Base-by-base conservation (phyloP, 1,140 invertebrate genomes). In the Drosophila lowei region DNA sequence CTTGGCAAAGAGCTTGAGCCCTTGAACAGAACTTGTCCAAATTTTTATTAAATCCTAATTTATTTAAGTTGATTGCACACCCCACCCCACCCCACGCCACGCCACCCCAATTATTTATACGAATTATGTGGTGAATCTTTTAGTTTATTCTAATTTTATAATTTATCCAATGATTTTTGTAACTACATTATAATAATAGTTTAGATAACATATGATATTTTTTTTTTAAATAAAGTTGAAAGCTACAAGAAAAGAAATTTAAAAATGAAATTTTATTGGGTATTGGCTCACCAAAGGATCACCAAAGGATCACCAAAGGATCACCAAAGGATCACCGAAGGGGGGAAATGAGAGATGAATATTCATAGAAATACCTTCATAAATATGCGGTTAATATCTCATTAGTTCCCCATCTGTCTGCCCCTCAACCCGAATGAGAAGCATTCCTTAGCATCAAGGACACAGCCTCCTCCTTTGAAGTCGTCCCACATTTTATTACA, bases 221-320 rank as follows among this genome's bases (percentile, higher is more conserved):
- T 79, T 63, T 67, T 75, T 44, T 60, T 67, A 81, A 86, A 86
- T 86, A 86, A 86, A 86, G 64, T 78, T 74, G 58, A 86, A 81
- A 75, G 65, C 83, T 74, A 56, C 78, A 79, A 41, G 60, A 58
- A 70, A 65, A 9, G 6, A 0, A 18, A 38, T 18, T 38, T 38
- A 1, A 6, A 7, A 15, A 3, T 3, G 30, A 56, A 0, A 47
- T 34, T 44, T 49, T 9, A 30, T 3, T 30, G 8, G 28, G 2
- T 30, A 30, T 30, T 30, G 7, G 7, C 7, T 18, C 18, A 18
- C 18, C 18, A 18, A 5, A 5, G 23, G 5, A 25, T 6, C 4
- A 25, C 4, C 7, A 2, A 30, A 3, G 8, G 8, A 8, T 18
- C 18, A 18, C 18, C 18, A 18, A 5, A 5, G 23, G 5, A 25